phyloP scores from a whole-genome alignment of 92 coral and sea anemone genomes.

The Zoanthus solanderi region DNA sequence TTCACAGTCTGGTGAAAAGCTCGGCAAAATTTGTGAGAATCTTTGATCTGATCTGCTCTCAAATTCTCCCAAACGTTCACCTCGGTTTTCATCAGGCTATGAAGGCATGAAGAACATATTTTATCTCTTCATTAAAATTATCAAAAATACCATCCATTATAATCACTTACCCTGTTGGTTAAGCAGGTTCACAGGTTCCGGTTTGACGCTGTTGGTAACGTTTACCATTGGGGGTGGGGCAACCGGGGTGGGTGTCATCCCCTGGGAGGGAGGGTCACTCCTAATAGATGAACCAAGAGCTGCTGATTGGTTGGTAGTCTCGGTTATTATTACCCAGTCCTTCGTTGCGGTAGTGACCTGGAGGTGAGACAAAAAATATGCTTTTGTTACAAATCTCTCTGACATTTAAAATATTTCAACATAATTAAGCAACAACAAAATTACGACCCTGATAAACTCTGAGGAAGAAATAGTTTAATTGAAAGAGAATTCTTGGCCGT shows the following conservation, averaged over 20 bases:
- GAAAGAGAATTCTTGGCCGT: no score
- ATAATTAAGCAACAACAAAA: no score
- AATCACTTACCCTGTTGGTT: conserved; percentile 54
- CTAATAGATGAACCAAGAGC: conserved; percentile 38
- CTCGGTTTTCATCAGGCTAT: no score
- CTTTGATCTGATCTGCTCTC: no score
- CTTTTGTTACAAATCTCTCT: not conserved
- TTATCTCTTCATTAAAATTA: not conserved
- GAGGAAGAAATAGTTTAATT: no score
- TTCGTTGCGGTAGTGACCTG: conserved; percentile 1
- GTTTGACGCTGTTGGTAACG: conserved; percentile 73
- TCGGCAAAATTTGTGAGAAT: no score
- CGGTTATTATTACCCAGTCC: conserved; percentile 18
- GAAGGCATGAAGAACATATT: not conserved
- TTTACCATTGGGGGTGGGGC: conserved; percentile 90
- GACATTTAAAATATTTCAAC: no score
- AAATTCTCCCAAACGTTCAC: no score
- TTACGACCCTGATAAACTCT: no score
- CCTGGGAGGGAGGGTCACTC: conserved; percentile 77
- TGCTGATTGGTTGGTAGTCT: conserved; percentile 14
- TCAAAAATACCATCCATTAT: not conserved
- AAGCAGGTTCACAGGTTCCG: conserved; percentile 84
- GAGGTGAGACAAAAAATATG: not conserved
- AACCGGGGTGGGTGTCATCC: conserved; percentile 84
- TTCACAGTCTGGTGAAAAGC: no score